phyloP scores from a whole-genome alignment of 2,888 invertebrate species.

The Congeria kusceri region DNA sequence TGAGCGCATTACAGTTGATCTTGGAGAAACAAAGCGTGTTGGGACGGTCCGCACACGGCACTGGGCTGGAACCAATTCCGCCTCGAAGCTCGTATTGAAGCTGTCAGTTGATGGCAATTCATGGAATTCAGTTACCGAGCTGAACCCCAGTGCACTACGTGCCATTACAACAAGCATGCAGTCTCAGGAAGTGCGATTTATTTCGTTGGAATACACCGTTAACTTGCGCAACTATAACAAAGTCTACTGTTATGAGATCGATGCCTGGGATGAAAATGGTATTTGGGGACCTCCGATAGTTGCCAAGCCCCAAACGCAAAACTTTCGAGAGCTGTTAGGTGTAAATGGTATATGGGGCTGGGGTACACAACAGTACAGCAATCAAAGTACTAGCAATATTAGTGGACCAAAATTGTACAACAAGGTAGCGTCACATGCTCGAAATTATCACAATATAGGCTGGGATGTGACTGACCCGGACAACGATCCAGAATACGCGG shows the following conservation, averaged over 20 bases:
- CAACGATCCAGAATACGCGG: constrained; percentile 60
- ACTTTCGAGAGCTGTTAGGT: constrained; percentile 66
- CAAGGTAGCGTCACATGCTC: constrained; percentile 68
- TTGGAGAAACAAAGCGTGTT: constrained; percentile 48
- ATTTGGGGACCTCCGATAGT: constrained; percentile 58
- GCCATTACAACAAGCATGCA: constrained; percentile 58
- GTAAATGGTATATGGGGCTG: constrained; percentile 79
- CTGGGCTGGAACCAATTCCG: constrained; percentile 65
- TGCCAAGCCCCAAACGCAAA: constrained; percentile 54
- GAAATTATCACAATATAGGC: constrained; percentile 74
- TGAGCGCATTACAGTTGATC: constrained; percentile 61
- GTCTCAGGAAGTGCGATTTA: constrained; percentile 39
- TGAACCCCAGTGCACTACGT: constrained; percentile 65
- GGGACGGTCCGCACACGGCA: constrained; percentile 64
- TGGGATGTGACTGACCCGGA: constrained; percentile 75
- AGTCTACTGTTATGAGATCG: constrained; percentile 71
- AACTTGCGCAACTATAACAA: constrained; percentile 55
- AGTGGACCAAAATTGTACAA: constrained; percentile 70
- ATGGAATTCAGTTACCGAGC: constrained; percentile 44
- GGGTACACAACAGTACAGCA: constrained; percentile 67
- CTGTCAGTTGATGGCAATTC: constrained; percentile 56
- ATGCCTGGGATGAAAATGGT: constrained; percentile 66
- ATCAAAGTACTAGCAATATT: constrained; percentile 20
- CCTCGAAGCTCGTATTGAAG: constrained; percentile 42
- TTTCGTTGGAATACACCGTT: constrained; percentile 59